Conservation (phyloP, 2,888 invertebrate genomes). For the Hipparchia sbordonii region DNA sequence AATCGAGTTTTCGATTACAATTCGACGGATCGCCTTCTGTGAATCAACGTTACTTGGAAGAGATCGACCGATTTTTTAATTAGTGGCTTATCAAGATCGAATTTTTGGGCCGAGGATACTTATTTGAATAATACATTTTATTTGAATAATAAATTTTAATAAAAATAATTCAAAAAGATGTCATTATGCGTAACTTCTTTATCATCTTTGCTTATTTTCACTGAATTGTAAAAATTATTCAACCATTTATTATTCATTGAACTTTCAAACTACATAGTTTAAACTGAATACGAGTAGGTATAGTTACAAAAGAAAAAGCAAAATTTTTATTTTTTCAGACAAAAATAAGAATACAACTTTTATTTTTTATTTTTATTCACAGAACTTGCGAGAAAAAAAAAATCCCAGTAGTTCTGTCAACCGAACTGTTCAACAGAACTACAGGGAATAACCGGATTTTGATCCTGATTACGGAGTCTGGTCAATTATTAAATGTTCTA, state of each 20-base stretch:
- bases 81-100: constrained; percentile 51
- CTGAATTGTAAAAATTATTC: constrained; percentile 30
- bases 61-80: constrained; percentile 50
- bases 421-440: too few species aligned
- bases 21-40: constrained; percentile 61
- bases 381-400: too few species aligned
- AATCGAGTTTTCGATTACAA: constrained; percentile 71
- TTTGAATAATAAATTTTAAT: constrained; percentile 30
- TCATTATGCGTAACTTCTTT: too few species aligned
- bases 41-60: constrained; percentile 40
- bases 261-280: background rate
- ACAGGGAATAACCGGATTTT: background rate
- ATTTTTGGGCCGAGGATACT: constrained; percentile 32
- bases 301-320: too few species aligned
- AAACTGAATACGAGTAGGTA: too few species aligned
- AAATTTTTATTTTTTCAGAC: too few species aligned
- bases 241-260: constrained; percentile 22
- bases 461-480: constrained; percentile 10
- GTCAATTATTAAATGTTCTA: constrained; percentile 25
- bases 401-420: too few species aligned
- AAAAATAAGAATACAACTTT: too few species aligned
- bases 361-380: too few species aligned
- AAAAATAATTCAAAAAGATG: too few species aligned
- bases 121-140: constrained; percentile 37
- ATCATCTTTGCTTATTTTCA: constrained; percentile 29